Conservation (phyloP, 2,797 vertebrate species). For the Gobio occitaniae region DNA sequence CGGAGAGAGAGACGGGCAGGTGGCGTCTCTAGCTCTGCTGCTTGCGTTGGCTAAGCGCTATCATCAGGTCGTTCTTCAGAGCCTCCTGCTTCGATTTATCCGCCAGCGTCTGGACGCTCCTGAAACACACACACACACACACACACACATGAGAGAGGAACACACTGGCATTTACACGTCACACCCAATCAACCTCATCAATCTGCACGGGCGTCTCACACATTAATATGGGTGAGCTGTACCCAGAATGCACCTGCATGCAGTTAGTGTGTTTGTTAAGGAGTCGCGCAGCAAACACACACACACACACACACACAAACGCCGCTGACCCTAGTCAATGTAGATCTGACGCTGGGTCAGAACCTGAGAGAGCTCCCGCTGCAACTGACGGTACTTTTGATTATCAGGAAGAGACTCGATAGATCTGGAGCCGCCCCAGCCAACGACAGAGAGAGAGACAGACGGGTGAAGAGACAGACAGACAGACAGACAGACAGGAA, state of each 20-base stretch:
- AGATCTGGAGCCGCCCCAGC: conserved; percentile 84
- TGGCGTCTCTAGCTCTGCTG: conserved; percentile 86
- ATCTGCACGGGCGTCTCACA: not conserved
- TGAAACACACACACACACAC: conserved; percentile 65
- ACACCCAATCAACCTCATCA: not conserved
- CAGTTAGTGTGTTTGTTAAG: conserved; percentile 18
- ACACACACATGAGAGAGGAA: not conserved
- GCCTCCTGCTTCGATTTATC: conserved; percentile 96
- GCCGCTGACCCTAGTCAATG: conserved; percentile 96
- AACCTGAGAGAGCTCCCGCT: conserved; percentile 98
- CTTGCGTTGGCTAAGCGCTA: conserved; percentile 96
- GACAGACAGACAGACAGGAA: not conserved
- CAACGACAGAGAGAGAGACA: conserved; percentile 21
- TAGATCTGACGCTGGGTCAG: conserved; percentile 99
- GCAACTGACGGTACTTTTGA: conserved; percentile 99
- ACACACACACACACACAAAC: conserved; percentile 58
- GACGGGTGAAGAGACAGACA: conserved; percentile 18
- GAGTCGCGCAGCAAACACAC: not conserved
- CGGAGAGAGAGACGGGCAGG: conserved; percentile 49
- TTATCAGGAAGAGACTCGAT: conserved; percentile 98
- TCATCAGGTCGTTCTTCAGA: conserved; percentile 92
- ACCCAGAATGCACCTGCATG: conserved; percentile 29
- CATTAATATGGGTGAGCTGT: not conserved
- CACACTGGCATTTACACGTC: not conserved
- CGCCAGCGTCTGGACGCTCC: conserved; percentile 93